Evolutionary conservation across 2,888 invertebrate genomes (phyloP).

Genomic region (Autographa pulchrina): DNA sequence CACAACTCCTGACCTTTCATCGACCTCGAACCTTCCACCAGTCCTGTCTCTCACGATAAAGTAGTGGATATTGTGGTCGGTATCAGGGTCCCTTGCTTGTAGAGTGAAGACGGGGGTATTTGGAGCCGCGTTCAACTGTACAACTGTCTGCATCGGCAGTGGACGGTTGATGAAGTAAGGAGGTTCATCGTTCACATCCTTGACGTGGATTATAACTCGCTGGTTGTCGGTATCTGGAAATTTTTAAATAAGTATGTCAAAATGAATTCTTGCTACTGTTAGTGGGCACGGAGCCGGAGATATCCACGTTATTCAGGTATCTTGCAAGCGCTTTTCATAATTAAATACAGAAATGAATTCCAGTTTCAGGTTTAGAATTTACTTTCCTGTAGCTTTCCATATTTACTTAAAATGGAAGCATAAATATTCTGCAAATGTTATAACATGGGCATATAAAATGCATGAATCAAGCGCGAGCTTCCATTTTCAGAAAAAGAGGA

Average conservation of each 20-base stretch:
- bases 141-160: constrained; percentile 98
- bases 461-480: constrained; percentile 38
- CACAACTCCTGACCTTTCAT: constrained; percentile 97
- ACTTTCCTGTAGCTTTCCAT: constrained; percentile 23
- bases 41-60: constrained; percentile 98
- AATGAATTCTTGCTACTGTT: neutral
- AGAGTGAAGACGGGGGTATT: constrained; percentile 99
- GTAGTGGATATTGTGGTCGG: constrained; percentile 98
- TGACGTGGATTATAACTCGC: constrained; percentile 97
- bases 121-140: constrained; percentile 97
- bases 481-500: constrained; percentile 22
- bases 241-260: constrained; percentile 19
- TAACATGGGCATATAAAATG: constrained; percentile 30
- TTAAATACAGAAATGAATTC: constrained; percentile 4
- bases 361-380: constrained; percentile 2
- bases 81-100: constrained; percentile 98
- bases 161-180: constrained; percentile 99
- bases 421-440: constrained; percentile 23
- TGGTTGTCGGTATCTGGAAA: constrained; percentile 97
- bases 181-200: constrained; percentile 98
- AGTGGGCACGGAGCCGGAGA: neutral
- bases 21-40: constrained; percentile 94
- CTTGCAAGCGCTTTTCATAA: constrained; percentile 12
- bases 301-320: constrained; percentile 34
- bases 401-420: constrained; percentile 32